phyloP scores from a whole-genome alignment of 2,888 invertebrate species.

The Branchellion lobata region DNA sequence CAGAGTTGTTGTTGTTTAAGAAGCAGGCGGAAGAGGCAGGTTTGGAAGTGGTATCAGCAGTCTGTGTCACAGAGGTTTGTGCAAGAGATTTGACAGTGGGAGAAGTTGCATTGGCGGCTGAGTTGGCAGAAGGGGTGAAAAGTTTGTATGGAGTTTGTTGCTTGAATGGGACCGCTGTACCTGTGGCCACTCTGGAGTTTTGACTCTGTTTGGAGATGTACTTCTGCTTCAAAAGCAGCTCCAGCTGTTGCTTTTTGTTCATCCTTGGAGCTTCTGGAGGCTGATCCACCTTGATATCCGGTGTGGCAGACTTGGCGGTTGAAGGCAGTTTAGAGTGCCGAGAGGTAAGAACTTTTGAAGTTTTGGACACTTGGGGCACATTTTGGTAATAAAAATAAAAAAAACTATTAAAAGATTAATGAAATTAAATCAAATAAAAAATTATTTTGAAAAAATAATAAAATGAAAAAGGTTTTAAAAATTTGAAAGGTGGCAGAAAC shows the following conservation, averaged over 20 bases:
- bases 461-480: no score
- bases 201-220: neutral
- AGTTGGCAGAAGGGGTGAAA: neutral
- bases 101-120: neutral
- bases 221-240: neutral
- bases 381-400: no score
- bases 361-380: no score
- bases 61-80: neutral
- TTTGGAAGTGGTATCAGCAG: neutral
- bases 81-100: neutral
- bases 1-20: no score
- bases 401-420: no score
- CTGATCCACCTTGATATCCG: neutral
- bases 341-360: no score
- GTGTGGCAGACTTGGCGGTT: no score
- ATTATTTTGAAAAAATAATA: no score
- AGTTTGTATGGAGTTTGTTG: neutral
- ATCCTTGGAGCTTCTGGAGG: neutral
- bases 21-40: neutral
- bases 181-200: neutral
- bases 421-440: no score
- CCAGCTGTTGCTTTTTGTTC: slow-evolving; percentile 9
- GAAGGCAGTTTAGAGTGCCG: no score
- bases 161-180: neutral
- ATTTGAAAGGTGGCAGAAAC: no score